Evolutionary conservation across 2,888 invertebrate species (phyloP).

Genomic region (Timema podura): DNA sequence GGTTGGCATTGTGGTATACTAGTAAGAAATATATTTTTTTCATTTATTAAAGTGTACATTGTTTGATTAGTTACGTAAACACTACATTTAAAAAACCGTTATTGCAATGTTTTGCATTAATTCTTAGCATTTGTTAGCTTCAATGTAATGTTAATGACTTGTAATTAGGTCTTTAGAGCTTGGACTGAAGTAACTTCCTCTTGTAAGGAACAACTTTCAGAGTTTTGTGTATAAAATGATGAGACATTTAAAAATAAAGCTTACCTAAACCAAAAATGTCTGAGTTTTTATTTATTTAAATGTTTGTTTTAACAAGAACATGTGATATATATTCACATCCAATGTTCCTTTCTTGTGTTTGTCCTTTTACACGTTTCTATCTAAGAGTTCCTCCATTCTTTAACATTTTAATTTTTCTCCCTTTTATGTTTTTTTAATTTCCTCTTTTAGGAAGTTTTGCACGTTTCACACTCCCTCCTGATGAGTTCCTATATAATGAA

Average conservation of each 20-base stretch:
- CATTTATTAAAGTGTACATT: constrained; percentile 13
- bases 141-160: constrained; percentile 31
- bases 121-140: constrained; percentile 31
- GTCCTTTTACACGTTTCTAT: too few species aligned
- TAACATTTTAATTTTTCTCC: too few species aligned
- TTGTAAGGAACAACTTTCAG: constrained; percentile 23
- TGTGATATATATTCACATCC: too few species aligned
- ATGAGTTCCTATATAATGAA: too few species aligned
- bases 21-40: constrained; percentile 25
- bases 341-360: too few species aligned
- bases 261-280: constrained; percentile 17
- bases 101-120: constrained; percentile 32
- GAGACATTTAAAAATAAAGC: constrained; percentile 28
- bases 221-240: constrained; percentile 30
- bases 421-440: too few species aligned
- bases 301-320: too few species aligned
- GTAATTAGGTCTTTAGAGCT: constrained; percentile 28
- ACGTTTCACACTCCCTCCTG: too few species aligned
- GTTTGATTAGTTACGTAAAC: constrained; percentile 25
- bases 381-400: too few species aligned
- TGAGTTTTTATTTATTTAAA: neutral
- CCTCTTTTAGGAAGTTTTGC: too few species aligned
- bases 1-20: constrained; percentile 28
- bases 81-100: constrained; percentile 27
- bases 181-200: constrained; percentile 18